Evolutionary conservation across 1,140 invertebrate genomes (phyloP), one percentile per base, ranked within the genome.

Genomic region (Aphis craccivora): DNA sequence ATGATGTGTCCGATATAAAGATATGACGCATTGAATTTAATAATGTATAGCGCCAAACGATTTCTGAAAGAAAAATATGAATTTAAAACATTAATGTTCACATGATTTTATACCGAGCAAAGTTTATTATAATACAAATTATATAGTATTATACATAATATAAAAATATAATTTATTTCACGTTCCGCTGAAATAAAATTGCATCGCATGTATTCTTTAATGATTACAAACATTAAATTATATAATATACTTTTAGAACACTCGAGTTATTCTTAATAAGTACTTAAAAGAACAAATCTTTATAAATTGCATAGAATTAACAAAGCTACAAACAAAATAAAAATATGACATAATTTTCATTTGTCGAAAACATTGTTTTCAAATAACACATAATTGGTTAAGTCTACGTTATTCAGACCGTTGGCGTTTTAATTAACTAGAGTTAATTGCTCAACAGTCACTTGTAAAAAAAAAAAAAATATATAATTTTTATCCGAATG

Each of bases 341-440:
- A 40, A 30, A 84, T 25, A 43, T 84, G 37, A 84, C 83, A 40
- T 84, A 84, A 84, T 84, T 84, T 87, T 87, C 14, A 87, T 87
- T 87, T 87, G 84, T 87, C 84, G 84, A 87, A 87, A 87, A 87
- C 84, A 87, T 48, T 87, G 30, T n/a, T 51, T 87, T 87, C 86
- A 87, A 87, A 87, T 87, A 87, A 87, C 1, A 51, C 45, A n/a
- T 87, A 48, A 48, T 51, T 87, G 30, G 86, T 48, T 87, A n/a
- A 87, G 25, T 35, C 14, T 87, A 87, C 43, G 86, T 87, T 87
- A 48, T 87, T 87, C 43, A 87, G 45, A 87, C 86, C 86, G 86
- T 87, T 48, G 30, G 30, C 45, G 30, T 87, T 87, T 87, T 87
- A 87, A 87, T 87, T 87, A 87, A 87, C 45, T 87, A 87, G 14